Conservation (phyloP, 2,113 vertebrate species). For the Rhineura floridana region DNA sequence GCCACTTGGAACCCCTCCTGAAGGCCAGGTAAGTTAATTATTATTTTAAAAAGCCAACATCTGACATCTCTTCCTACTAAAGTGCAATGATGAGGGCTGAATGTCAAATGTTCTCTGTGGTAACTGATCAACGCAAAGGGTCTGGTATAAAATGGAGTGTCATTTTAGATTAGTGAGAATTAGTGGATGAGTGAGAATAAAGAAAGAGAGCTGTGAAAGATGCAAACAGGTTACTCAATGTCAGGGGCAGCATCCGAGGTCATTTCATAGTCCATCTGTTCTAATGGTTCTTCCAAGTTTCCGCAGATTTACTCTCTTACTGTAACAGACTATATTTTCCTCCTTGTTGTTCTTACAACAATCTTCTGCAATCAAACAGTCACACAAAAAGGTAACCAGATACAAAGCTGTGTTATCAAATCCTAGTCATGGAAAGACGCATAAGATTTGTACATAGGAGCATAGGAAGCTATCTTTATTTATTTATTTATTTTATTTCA, state of each 20-base stretch:
- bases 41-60: background rate
- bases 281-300: background rate
- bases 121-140: background rate
- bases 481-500: no score
- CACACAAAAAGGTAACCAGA: background rate
- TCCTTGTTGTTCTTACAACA: background rate
- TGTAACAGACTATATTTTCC: background rate
- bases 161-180: background rate
- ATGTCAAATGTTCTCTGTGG: background rate
- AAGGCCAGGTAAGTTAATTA: conserved; percentile 7
- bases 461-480: no score
- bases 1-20: background rate
- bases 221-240: background rate
- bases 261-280: background rate
- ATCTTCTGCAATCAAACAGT: background rate
- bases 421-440: no score
- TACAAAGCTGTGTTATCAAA: background rate
- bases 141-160: no score
- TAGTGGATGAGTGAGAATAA: background rate
- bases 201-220: background rate
- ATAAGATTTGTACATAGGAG: background rate
- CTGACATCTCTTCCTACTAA: background rate
- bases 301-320: background rate
- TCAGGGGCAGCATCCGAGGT: background rate
- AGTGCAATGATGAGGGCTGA: background rate